Conservation (phyloP, 1,140 invertebrate species). For the Eurytemora carolleeae region DNA sequence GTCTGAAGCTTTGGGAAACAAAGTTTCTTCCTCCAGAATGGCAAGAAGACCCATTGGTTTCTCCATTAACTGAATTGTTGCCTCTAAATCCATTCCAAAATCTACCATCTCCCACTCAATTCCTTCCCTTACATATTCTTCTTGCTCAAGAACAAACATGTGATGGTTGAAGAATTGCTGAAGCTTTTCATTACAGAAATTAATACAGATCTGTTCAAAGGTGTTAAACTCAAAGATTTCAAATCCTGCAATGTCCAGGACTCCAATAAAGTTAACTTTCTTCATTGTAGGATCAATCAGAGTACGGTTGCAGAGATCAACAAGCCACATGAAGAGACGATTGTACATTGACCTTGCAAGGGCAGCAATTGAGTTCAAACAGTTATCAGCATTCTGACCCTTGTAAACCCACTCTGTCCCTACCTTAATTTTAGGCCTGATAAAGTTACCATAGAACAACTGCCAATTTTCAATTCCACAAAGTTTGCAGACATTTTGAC, state of each 20-base stretch:
- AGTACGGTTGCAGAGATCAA: conserved; percentile 34
- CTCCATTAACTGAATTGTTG: conserved; percentile 34
- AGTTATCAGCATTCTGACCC: conserved; percentile 27
- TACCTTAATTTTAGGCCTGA: conserved; percentile 34
- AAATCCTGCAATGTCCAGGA: conserved; percentile 43
- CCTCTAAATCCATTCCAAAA: conserved; percentile 36
- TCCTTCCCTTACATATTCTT: conserved; percentile 37
- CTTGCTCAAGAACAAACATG: conserved; percentile 40
- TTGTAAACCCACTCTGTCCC: conserved; percentile 31
- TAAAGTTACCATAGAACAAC: conserved; percentile 42
- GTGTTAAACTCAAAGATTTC: conserved; percentile 42
- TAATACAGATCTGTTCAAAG: conserved; percentile 43
- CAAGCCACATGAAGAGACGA: conserved; percentile 33
- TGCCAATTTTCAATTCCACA: conserved; percentile 26
- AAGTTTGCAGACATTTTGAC: conserved; percentile 22
- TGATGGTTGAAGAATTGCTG: conserved; percentile 42
- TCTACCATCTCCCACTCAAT: conserved; percentile 39
- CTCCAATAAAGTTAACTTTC: conserved; percentile 37
- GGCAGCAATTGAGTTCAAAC: conserved; percentile 28
- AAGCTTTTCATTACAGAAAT: conserved; percentile 38
- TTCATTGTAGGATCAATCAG: conserved; percentile 34
- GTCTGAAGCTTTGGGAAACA: conserved; percentile 97
- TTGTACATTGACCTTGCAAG: conserved; percentile 34
- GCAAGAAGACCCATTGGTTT: conserved; percentile 26
- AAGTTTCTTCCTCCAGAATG: conserved; percentile 88